Evolutionary conservation across 1,140 invertebrate genomes (phyloP).

Genomic region (Ostrea denselamellosa): DNA sequence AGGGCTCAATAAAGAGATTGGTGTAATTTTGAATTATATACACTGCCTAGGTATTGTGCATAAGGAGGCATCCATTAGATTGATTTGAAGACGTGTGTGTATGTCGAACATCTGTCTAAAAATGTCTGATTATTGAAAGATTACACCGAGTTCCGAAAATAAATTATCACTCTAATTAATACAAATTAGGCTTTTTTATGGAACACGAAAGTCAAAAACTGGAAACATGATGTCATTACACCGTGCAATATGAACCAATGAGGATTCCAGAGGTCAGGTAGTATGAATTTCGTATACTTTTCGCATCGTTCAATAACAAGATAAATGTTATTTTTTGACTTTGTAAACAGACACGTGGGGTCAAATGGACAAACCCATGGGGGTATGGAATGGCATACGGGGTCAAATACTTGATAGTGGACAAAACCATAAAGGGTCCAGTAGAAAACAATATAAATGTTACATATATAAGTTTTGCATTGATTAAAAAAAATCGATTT

Average conservation of each 20-base stretch:
- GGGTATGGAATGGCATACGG: not conserved
- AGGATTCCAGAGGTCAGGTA: not conserved
- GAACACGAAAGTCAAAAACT: not conserved
- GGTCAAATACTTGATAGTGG: not conserved
- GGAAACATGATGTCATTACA: not conserved
- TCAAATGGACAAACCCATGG: constrained; percentile 28
- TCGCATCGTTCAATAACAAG: not conserved
- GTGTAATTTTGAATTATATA: not conserved
- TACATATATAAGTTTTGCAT: too few relatives aligned
- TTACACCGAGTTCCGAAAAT: not conserved
- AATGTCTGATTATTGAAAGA: not conserved
- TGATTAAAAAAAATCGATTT: too few relatives aligned
- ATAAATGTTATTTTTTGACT: constrained; percentile 18
- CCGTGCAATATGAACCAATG: not conserved
- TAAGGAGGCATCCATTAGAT: not conserved
- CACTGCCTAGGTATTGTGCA: not conserved
- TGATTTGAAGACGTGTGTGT: not conserved
- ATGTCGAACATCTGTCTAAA: not conserved
- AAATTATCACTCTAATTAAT: not conserved
- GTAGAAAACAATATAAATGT: not conserved
- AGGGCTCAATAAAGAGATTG: not conserved
- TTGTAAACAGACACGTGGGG: constrained; percentile 33
- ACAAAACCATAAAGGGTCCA: constrained; percentile 6
- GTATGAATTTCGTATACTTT: not conserved
- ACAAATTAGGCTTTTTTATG: not conserved